Base-by-base conservation (phyloP, 2,888 invertebrate genomes). In the Nasonia oneida region DNA sequence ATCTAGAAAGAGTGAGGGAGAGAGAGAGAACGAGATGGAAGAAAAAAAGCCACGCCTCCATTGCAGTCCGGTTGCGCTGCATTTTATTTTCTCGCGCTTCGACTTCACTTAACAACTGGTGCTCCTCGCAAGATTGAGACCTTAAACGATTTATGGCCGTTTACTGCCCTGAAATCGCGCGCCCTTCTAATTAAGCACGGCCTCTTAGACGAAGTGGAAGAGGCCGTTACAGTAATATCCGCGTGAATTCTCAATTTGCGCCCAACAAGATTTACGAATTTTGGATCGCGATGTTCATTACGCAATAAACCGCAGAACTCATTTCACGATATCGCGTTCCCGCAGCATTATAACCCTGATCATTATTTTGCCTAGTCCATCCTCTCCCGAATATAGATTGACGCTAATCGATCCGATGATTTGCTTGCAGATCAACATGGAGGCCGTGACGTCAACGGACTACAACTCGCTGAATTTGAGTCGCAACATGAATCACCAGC, bases 361-460 rank as follows among this genome's bases (percentile, higher is more conserved):
- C 47, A 47, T 47, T 47, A 47, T 10, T 12, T 12, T 2, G 12
- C 3, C 2, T 5, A 67, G 23, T 67, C 15, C 14, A 67, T 33
- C 15, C 0, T 33, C 47, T 47, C 8, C n/a, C 37, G 37, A 29
- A 29, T 29, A 29, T 29, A 67, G 12, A 67, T 37, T 70, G 18
- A 70, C 3, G 15, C 15, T 14, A 57, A 57, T 57, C 15, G 15
- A 18, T 50, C 39, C 12, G 12, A 47, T 77, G 47, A 8, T 61
- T 70, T 33, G 89, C 86, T 94, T 94, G 5, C 93, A 95, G 94
- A 94, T 94, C 88, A 94, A 95, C 90, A 93, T 94, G 94, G 94
- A 94, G 87, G 93, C 94, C 61, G 94, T 94, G 84, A 94, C 94
- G 83, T 94, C 94, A 76, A 94, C 93, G 76, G 94, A 94, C 81